Base-by-base conservation (phyloP, 2,888 invertebrate genomes). In the Lasioglossum zephyrum region DNA sequence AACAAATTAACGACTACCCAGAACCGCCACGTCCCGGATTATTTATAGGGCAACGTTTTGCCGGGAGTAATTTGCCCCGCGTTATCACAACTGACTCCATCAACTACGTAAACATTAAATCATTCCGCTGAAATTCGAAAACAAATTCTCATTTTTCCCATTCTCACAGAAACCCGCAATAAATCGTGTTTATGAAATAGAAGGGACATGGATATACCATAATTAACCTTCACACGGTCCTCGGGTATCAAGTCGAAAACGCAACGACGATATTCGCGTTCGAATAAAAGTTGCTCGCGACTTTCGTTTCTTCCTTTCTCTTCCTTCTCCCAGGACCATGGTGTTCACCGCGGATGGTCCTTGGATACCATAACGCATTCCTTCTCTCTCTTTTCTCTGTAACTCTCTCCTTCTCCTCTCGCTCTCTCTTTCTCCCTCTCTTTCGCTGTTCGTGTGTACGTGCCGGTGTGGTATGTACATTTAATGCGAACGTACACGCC, bases 1-100 rank as follows among this genome's bases (percentile, higher is more conserved):
- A 85, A 87, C 85, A 89, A 85, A 90, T 89, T 89, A 90, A 84
- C 85, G 88, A 83, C 83, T 85, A 78, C 77, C 77, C 77, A 79
- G 83, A 83, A 80, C 76, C 77, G 39, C 80, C 41, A 60, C 69
- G 83, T 77, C 57, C 78, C 73, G 77, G 70, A 81, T 79, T 81
- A 87, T 84, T 86, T 87, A 86, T 73, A 76, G 79, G 63, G 57
- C 60, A 47, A 36, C 79, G 75, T 73, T 57, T 44, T 13, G 11
- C 78, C 76, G 41, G 41, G 66, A n/a, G 39, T 66, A 75, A 79
- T 85, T 79, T 79, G 73, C 80, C 78, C 47, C 13, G 60, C 60
- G 13, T 57, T 76, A 81, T 78, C 72, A 73, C 81, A 47, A 79
- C 53, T 72, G 72, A 81, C 16, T 60, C 60, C 80, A 13, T 13